Conservation (phyloP, 2,113 vertebrate species). For the Ptilorrhoa leucosticta region DNA sequence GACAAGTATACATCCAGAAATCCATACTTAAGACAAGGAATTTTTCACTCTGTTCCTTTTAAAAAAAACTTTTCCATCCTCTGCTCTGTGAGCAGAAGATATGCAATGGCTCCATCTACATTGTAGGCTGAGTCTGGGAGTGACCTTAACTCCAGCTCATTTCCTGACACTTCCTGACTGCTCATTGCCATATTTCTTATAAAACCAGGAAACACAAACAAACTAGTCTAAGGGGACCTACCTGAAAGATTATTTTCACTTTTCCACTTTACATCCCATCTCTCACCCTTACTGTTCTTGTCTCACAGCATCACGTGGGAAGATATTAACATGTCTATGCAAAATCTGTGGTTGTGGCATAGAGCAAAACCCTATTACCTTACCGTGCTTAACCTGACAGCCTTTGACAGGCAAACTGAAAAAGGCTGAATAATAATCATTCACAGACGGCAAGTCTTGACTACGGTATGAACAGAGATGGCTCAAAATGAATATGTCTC, state of each 20-base stretch:
- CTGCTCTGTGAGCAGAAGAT: background rate
- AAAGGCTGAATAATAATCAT: background rate
- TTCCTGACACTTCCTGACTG: background rate
- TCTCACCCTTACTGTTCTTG: background rate
- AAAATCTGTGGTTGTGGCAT: background rate
- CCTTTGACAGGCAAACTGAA: background rate
- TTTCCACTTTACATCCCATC: background rate
- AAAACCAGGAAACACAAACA: background rate
- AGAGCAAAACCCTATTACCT: background rate
- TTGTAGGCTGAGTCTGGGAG: background rate
- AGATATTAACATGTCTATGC: background rate
- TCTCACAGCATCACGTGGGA: background rate
- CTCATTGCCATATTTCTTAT: background rate
- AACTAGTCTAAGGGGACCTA: background rate
- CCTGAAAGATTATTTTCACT: background rate
- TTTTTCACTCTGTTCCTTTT: background rate
- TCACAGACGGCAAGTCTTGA: background rate
- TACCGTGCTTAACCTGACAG: background rate
- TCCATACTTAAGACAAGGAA: background rate
- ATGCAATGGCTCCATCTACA: background rate
- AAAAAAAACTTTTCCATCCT: background rate
- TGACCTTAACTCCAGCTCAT: background rate
- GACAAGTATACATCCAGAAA: background rate
- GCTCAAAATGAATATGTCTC: slow-evolving; percentile 15
- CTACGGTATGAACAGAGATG: background rate